Evolutionary conservation across 2,888 invertebrate genomes (phyloP), one percentile per base, ranked within the genome.

Genomic region (Kuschelorhynchus macadamiae): DNA sequence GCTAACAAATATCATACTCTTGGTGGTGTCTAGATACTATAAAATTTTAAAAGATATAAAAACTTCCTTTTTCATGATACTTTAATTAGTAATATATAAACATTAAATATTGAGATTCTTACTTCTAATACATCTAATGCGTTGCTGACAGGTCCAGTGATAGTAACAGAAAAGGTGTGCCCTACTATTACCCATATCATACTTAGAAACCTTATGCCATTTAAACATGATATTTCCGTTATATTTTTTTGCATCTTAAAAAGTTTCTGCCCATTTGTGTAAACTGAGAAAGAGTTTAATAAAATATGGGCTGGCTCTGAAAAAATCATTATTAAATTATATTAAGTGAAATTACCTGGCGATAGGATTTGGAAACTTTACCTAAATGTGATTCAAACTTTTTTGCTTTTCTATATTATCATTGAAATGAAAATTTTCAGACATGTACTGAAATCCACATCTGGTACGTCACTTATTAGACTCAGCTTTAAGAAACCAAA

Each of bases 171-270:
- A 70, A 81, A 83, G 0, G 69, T 81, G 53, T 86, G 85, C 0
- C 85, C 85, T 0, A 81, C 74, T 1, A 86, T 75, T 8, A 86
- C 82, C 85, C 85, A 85, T 46, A 85, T 41, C 83, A 86, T 84
- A 33, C 84, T 85, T 17, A 86, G 77, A 2, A 82, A 78, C 52
- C 65, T 62, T 12, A 75, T 71, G 9, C 75, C 75, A 68, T 74
- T 70, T 20, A 75, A 46, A 59, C 73, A 72, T 4, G 60, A 55
- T 2, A 74, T 42, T 18, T 69, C 68, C 2, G 70, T 25, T 0
- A 47, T 9, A 12, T 50, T 71, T 46, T 66, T 65, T 9, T 57
- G 50, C n/a, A 25, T 33, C 16, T 62, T 55, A 39, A 75, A 70
- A 7, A 75, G 33, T 49, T 71, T 72, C 49, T 70, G 46, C 12